These are phyloP conservation scores for Procavia capensis DNA, from an alignment of 2,113 vertebrate genomes.

Conservation along the genomic window DNA sequence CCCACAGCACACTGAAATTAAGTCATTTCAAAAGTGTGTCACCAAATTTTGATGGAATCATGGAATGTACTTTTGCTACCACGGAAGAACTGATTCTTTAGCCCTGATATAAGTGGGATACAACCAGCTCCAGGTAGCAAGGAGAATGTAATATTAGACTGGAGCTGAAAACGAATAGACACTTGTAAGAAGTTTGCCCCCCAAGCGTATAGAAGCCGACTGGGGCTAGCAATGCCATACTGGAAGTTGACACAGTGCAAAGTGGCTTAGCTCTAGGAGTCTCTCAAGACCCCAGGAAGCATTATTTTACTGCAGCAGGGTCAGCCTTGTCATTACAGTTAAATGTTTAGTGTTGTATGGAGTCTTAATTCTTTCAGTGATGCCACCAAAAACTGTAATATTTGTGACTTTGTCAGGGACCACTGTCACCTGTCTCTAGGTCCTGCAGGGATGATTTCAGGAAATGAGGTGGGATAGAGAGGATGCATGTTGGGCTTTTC, in stretches of 20 bases:
- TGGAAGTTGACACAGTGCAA: not conserved
- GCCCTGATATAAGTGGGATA: not conserved
- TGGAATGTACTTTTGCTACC: not conserved
- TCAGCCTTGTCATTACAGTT: not conserved
- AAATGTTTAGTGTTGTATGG: not conserved
- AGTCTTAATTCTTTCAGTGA: not conserved
- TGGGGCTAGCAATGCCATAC: rapidly evolving
- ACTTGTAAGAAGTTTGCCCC: not conserved
- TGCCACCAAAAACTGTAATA: not conserved
- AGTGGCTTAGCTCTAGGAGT: not conserved
- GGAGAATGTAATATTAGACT: not conserved
- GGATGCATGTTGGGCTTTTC: not conserved
- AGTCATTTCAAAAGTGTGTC: not conserved
- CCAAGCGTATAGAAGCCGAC: not conserved
- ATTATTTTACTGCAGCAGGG: not conserved
- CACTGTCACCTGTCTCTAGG: not conserved
- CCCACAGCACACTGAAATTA: not conserved
- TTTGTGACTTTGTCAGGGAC: not conserved
- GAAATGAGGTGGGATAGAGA: not conserved
- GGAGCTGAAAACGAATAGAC: not conserved
- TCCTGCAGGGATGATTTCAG: not conserved
- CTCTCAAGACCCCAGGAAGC: not conserved
- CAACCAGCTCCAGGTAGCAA: not conserved
- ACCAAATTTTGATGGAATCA: not conserved
- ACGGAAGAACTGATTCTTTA: not conserved